Evolutionary conservation across 2,113 vertebrate species (phyloP).

Genomic region (Brienomyrus longianalis): DNA sequence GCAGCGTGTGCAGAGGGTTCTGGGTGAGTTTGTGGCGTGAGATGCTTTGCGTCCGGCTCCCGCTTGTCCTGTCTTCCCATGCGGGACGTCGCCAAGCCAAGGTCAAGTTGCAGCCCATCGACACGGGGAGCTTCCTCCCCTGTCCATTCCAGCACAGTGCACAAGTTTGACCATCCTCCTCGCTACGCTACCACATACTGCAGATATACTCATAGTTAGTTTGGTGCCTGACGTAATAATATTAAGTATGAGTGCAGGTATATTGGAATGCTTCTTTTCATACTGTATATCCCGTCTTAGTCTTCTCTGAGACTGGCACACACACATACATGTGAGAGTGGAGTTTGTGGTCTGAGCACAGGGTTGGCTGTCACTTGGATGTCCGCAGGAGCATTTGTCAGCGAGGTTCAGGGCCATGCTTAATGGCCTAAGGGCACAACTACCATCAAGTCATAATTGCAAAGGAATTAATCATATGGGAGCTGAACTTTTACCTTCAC

Average conservation of each 20-base stretch:
- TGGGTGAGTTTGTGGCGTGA: conserved; percentile 29
- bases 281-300: background rate
- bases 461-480: background rate
- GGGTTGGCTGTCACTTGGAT: background rate
- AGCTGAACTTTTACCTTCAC: background rate
- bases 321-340: background rate
- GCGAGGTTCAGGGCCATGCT: background rate
- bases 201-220: background rate
- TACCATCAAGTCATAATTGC: background rate
- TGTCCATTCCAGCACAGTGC: background rate
- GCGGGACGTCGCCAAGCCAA: background rate
- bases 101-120: background rate
- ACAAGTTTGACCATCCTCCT: background rate
- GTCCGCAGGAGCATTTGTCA: background rate
- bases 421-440: background rate
- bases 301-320: background rate
- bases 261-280: background rate
- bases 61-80: background rate
- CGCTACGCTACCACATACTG: background rate
- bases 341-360: background rate
- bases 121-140: background rate
- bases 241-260: background rate
- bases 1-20: background rate
- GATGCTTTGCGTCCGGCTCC: conserved; percentile 46
- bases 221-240: background rate